Percentiles rank a stretch among this genome's conserved stretches.
These are phyloP conservation scores for Aspidiotus destructor DNA, from an alignment of 2,888 invertebrate species.

Conservation along the genomic window DNA sequence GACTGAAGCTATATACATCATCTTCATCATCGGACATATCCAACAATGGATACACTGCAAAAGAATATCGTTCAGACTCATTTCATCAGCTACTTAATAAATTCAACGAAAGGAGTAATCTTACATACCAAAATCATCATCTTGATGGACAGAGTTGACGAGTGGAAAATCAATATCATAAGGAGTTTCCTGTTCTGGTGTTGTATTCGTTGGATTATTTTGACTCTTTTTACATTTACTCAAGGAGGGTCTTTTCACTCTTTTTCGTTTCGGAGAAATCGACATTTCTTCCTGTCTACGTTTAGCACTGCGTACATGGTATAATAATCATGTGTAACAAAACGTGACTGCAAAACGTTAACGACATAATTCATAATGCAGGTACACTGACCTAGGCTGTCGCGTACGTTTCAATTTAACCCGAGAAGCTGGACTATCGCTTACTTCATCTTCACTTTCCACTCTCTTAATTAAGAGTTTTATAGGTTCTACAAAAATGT, in stretches of 20 bases:
- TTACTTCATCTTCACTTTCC: constrained; percentile 24
- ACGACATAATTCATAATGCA: background rate
- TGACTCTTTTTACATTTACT: constrained; percentile 15
- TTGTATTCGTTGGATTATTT: constrained; percentile 6
- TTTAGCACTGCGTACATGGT: constrained; percentile 12
- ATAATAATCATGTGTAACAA: background rate
- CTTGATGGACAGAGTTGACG: constrained; percentile 16
- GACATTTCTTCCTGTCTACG: constrained; percentile 17
- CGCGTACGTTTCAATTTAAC: constrained; percentile 23
- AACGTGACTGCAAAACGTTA: background rate
- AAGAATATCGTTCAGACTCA: background rate
- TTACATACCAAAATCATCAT: constrained; percentile 20
- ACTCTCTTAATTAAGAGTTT: constrained; percentile 22
- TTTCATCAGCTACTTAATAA: too few species aligned
- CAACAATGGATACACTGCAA: constrained; percentile 20
- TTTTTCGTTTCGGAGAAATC: constrained; percentile 10
- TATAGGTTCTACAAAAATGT: constrained; percentile 16
- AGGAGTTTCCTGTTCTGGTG: background rate
- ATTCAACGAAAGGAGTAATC: too few species aligned
- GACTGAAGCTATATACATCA: constrained; percentile 23
- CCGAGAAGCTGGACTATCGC: background rate
- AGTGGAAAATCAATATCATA: constrained; percentile 20
- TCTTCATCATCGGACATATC: constrained; percentile 19
- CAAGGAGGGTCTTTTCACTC: background rate
- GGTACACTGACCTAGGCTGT: constrained; percentile 14